Base-by-base conservation (phyloP, 2,888 invertebrate species). In the Quadroppia sp. region DNA sequence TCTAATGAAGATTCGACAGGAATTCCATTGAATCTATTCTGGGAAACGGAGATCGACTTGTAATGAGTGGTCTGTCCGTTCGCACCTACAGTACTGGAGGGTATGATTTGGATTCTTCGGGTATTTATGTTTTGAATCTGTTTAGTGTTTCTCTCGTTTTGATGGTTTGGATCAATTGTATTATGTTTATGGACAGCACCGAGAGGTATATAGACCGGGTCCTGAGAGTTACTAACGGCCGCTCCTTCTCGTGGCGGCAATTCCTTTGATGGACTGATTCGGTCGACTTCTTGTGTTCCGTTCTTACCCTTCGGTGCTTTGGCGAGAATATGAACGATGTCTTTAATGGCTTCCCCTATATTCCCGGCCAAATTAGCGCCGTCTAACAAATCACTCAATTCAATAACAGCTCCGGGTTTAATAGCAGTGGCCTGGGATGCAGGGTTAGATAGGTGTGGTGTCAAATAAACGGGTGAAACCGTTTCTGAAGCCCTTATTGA, bases 281-380 rank as follows among this genome's bases (percentile, higher is more conserved):
- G 50, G 15, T 74, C 74, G 13, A 74, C 71, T n/a, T 59, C 74
- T 36, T 61, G 53, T 17, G 70, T 50, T 13, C 42, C 59, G 40
- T 56, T 72, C 71, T 50, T 74, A n/a, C 28, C 32, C 48, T 74
- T 74, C 17, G 70, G 74, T 40, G 71, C 74, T 32, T 74, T 74
- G 4, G 76, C 77, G 45, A 79, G 75, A 20, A 79, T 71, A 36
- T 79, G 77, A 11, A 79, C 79, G 59, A 79, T 79, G 28, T 77
- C 79, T 72, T 78, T 78, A 32, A 79, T 78, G 3, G 79, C 77
- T 74, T 77, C 78, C 17, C 78, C 78, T 23, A 79, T 71, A 53
- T 78, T 78, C 40, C 78, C 78, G 11, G 77, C 78, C 13, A 78
- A 59, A 73, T 78, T 78, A 25, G 77, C 76, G 7, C 77, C 77